Evolutionary conservation across 2,113 vertebrate genomes (phyloP), one percentile per base, ranked within the genome.

Genomic region (Datnioides undecimradiatus): DNA sequence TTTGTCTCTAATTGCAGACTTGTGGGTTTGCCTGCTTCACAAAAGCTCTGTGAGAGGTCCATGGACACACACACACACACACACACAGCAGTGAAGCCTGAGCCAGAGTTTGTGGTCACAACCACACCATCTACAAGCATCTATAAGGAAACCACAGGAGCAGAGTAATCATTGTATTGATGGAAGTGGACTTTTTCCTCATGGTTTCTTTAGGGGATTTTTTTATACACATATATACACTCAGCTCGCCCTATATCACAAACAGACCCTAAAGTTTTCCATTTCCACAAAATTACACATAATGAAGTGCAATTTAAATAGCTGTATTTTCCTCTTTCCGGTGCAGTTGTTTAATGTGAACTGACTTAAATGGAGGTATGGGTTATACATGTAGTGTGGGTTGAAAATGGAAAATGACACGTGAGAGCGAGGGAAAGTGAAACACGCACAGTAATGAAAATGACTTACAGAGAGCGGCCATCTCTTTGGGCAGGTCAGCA

Each of bases 401-500:
- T 14, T 41, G 45, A 72, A 69, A 69, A 69, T 64, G 73, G 64
- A 84, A 80, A 87, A 82, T 17, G 49, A 80, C 25, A 72, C 21
- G 34, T 45, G 48, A 80, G 64, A 46, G 49, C 31, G 23, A 84
- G 52, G 54, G 46, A 59, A 73, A 73, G 31, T 66, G 27, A 69
- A 76, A 87, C 38, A 31, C 69, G 79, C 60, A 58, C 36, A 48
- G 40, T 41, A 64, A 77, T 73, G 69, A 76, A 75, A 83, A 74
- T 67, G 60, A 97, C 97, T 97, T 92, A 97, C 97, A 97, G 88
- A 97, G 93, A 59, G 97, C 97, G 3, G 96, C 97, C 97, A 97
- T 97, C 92, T 97, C 97, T 94, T 97, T 97, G 83, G 96, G 96
- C 68, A 97, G 96, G 95, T 97, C 97, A 11, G 96, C 95, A 85